Evolutionary conservation across 92 coral and sea anemone genomes (phyloP).

Genomic region (Epizoanthus stellaris): DNA sequence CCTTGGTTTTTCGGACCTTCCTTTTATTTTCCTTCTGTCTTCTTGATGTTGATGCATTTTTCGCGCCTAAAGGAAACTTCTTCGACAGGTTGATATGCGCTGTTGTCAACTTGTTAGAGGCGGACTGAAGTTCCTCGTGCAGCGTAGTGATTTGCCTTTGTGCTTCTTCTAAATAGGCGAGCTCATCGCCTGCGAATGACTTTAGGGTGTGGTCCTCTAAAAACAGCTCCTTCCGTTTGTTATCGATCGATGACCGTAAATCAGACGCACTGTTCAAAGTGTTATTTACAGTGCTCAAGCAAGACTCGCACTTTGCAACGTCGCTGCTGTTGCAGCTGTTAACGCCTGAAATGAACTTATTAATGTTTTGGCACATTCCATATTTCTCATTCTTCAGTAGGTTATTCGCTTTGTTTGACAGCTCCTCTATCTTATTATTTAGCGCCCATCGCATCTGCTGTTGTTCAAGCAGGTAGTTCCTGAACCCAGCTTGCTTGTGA

Average conservation of each 20-base stretch:
- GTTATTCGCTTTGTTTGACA: conserved; percentile 1
- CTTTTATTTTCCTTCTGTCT: conserved; percentile 35
- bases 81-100: conserved; percentile 45
- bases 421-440: conserved; percentile 16
- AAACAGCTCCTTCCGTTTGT: conserved; percentile 5
- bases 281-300: background rate
- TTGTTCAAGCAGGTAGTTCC: background rate
- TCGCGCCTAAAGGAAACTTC: conserved; percentile 46
- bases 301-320: background rate
- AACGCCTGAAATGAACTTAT: conserved; percentile 6
- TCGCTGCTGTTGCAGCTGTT: conserved; percentile 14
- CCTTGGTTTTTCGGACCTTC: background rate
- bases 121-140: conserved; percentile 45
- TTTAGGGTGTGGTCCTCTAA: conserved; percentile 6
- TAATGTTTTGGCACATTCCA: conserved; percentile 11
- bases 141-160: conserved; percentile 33
- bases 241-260: conserved; percentile 11
- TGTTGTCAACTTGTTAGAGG: conserved; percentile 54
- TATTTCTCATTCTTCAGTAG: background rate
- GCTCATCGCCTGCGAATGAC: conserved; percentile 19
- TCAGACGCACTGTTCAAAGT: conserved; percentile 2
- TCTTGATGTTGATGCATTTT: conserved; percentile 18
- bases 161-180: conserved; percentile 36
- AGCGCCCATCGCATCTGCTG: conserved; percentile 20
- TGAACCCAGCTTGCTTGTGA: conserved; percentile 12